Percentiles rank a stretch among this genome's conserved stretches.
Conservation (phyloP, 2,888 invertebrate species). For the Peribatodes rhomboidaria region DNA sequence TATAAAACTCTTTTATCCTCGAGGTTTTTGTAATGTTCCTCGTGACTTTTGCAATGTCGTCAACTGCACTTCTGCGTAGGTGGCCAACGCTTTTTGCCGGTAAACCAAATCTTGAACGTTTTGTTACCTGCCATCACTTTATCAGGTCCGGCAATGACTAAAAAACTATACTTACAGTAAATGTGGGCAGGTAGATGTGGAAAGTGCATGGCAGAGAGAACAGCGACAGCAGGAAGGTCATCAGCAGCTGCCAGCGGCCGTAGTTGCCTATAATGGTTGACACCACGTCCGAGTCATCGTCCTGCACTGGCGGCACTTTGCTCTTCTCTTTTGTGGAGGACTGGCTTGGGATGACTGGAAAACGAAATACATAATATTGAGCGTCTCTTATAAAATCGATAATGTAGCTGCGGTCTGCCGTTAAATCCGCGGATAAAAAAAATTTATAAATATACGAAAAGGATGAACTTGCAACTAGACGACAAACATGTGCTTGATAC, state of each 20-base stretch:
- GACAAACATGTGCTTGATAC: not conserved
- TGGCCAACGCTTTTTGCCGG: no score
- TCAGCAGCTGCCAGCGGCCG: constrained; percentile 91
- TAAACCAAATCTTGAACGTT: no score
- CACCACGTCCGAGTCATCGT: constrained; percentile 88
- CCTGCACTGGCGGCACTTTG: constrained; percentile 58
- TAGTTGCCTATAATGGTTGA: constrained; percentile 90
- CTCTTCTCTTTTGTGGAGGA: constrained; percentile 68
- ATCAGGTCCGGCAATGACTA: not conserved
- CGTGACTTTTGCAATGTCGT: no score
- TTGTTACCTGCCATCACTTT: not conserved
- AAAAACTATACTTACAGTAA: constrained; percentile 86
- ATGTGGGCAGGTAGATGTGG: constrained; percentile 92
- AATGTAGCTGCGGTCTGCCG: no score
- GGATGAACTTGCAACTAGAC: no score
- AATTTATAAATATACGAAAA: no score
- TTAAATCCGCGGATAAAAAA: no score
- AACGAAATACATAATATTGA: not conserved
- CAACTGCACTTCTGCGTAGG: no score
- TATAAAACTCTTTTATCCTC: no score
- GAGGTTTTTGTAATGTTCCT: no score
- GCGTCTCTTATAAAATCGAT: not conserved
- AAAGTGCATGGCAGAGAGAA: constrained; percentile 93
- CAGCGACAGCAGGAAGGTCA: constrained; percentile 91
- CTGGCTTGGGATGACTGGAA: constrained; percentile 79